Conservation (phyloP, 1,140 invertebrate species). For the Drosophila bocki region DNA sequence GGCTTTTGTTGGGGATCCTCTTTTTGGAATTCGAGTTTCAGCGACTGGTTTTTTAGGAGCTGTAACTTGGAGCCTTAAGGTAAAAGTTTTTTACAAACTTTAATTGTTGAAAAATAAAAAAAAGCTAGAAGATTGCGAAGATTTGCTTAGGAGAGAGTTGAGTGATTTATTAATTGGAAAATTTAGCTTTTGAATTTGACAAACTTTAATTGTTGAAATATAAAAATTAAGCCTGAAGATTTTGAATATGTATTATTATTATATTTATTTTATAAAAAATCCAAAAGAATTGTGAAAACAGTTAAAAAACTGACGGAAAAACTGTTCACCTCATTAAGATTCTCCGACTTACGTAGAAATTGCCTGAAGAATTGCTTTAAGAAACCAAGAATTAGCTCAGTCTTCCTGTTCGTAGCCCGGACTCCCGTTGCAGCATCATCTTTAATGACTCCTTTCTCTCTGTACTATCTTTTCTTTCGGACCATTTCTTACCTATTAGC, state of each 20-base stretch:
- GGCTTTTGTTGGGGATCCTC: conserved; percentile 42
- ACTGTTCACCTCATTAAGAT: not conserved
- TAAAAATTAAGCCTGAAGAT: too few species aligned
- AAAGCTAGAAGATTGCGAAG: too few species aligned
- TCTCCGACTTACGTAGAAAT: not conserved
- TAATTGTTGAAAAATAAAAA: too few species aligned
- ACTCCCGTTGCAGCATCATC: conserved; percentile 32
- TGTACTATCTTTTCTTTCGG: not conserved
- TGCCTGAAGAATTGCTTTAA: not conserved
- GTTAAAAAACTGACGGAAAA: not conserved
- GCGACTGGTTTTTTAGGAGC: conserved; percentile 57
- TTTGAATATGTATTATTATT: too few species aligned
- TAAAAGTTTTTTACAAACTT: not conserved
- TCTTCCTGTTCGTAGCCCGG: conserved; percentile 2
- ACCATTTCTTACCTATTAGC: conserved; percentile 9
- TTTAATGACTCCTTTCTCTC: conserved; percentile 33
- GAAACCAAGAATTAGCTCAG: conserved; percentile 5
- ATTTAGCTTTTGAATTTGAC: not conserved
- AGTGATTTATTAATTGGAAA: not conserved
- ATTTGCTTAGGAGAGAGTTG: not conserved
- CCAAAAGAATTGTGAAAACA: not conserved
- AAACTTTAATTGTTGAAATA: too few species aligned
- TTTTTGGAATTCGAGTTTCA: conserved; percentile 35
- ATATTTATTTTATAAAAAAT: not conserved
- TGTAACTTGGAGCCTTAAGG: not conserved